These are phyloP conservation scores for Camelus bactrianus DNA, from an alignment of 2,113 vertebrate genomes.

Conservation along the genomic window DNA sequence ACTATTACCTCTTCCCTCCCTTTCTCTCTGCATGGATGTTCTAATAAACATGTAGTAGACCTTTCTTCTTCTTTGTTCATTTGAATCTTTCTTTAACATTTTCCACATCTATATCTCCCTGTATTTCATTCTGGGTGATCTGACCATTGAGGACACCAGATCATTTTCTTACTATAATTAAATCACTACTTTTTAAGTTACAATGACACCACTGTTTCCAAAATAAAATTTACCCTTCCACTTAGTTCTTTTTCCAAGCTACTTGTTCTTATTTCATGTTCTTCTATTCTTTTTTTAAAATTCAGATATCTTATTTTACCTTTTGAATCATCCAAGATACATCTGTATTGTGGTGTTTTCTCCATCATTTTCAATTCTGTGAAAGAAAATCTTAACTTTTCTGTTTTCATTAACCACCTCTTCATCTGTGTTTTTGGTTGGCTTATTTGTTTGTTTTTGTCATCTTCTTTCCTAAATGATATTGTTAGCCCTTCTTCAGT, in stretches of 20 bases:
- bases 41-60: not conserved
- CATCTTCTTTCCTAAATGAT: not conserved
- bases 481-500: not conserved
- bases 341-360: not conserved
- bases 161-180: not conserved
- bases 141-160: not conserved
- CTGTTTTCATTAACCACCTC: not conserved
- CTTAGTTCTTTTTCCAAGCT: not conserved
- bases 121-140: not conserved
- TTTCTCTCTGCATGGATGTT: not conserved
- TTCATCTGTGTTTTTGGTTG: not conserved
- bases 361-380: not conserved
- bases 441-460: not conserved
- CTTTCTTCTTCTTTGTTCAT: not conserved
- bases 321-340: not conserved
- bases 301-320: not conserved
- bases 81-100: not conserved
- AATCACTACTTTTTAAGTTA: not conserved
- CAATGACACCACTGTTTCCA: not conserved
- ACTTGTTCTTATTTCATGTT: not conserved
- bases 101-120: not conserved
- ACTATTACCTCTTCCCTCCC: not conserved
- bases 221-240: not conserved
- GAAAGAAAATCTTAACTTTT: not conserved
- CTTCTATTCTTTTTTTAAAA: not conserved